A percentile compares a stretch with the other conserved stretches of the same genome.
These are phyloP conservation scores for Calidris pygmaea DNA, from an alignment of 2,113 vertebrate species.

Conservation along the genomic window DNA sequence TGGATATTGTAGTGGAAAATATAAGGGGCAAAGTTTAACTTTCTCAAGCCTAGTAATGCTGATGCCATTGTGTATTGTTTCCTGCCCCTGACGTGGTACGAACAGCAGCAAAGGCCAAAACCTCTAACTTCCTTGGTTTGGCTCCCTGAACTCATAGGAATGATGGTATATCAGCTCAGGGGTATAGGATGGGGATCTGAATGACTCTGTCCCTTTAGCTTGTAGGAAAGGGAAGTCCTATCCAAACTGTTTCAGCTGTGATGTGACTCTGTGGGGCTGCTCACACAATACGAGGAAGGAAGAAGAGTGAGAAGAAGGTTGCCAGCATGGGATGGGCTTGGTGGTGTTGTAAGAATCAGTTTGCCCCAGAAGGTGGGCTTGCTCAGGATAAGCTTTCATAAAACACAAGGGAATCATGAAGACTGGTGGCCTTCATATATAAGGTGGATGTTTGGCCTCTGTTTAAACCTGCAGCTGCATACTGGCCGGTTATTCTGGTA, in stretches of 20 bases:
- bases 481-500: background rate
- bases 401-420: background rate
- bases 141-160: background rate
- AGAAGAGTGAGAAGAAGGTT: background rate
- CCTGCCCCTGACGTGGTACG: accelerated
- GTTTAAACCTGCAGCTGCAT: background rate
- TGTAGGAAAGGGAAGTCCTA: constrained; percentile 27
- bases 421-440: background rate
- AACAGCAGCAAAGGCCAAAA: background rate
- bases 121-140: background rate
- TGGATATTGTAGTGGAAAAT: background rate
- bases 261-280: background rate
- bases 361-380: background rate
- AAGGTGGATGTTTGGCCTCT: background rate
- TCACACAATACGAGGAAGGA: constrained; percentile 55
- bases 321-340: background rate
- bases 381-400: background rate
- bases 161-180: background rate
- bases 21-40: background rate
- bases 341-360: background rate
- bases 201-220: background rate
- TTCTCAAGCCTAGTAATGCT: background rate
- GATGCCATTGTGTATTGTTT: background rate
- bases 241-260: constrained; percentile 9
- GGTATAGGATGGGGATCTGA: background rate